A percentile compares a stretch with the other conserved stretches of the same genome.
Conservation (phyloP, 35 echinoderm and acorn worm species). For the Ophioderma brevispina region DNA sequence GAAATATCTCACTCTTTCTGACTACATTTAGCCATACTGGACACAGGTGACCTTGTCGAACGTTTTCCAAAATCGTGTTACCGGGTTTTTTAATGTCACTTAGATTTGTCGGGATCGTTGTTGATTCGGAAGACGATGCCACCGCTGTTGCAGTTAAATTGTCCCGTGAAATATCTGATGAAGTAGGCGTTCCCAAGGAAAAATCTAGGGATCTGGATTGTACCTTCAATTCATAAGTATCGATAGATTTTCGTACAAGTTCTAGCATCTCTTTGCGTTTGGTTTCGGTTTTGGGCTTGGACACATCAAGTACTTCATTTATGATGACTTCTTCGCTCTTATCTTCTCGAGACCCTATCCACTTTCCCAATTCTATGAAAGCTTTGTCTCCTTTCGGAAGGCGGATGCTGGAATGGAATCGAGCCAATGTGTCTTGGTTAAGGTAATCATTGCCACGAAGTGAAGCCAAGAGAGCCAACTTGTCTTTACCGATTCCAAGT, state of each 20-base stretch:
- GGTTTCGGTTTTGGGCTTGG: background rate
- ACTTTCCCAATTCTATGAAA: conserved; percentile 17
- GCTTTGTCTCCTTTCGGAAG: background rate
- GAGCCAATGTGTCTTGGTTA: conserved; percentile 4
- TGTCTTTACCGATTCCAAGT: conserved; percentile 32
- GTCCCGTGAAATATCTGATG: background rate
- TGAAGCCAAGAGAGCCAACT: conserved; percentile 73
- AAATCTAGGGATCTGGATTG: background rate
- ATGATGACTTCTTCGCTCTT: background rate
- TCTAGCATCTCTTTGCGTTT: conserved; percentile 3
- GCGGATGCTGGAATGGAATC: conserved; percentile 40
- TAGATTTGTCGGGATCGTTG: background rate
- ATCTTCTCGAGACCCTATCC: conserved; percentile 15
- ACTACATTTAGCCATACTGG: background rate
- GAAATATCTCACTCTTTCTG: background rate
- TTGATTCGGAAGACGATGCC: no score
- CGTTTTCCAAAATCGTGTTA: background rate
- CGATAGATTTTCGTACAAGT: conserved; percentile 23
- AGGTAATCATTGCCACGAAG: conserved; percentile 85
- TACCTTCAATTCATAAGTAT: conserved; percentile 14
- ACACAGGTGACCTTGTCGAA: background rate
- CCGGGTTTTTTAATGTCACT: background rate
- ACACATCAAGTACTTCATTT: conserved; percentile 9
- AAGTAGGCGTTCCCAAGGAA: background rate
- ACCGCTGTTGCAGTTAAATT: background rate